Evolutionary conservation across 2,888 invertebrate genomes (phyloP), one percentile per base, ranked within the genome.

Genomic region (Ceratothoa steindachneri): DNA sequence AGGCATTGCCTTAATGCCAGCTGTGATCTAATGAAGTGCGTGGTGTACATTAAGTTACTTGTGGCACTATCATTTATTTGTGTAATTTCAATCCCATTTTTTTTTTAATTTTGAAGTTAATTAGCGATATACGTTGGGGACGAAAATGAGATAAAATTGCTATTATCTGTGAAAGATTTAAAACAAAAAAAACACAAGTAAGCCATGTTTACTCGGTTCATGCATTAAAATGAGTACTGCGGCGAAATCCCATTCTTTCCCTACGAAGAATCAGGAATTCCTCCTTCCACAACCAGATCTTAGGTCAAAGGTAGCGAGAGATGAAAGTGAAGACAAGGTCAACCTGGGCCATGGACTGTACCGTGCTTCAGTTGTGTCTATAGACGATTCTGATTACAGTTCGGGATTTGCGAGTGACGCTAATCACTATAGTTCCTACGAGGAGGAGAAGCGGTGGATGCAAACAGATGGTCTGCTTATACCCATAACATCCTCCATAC

Each of bases 301-400:
- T 60, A 60, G 60, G 22, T 60, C 60, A 60, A 60, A 60, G 22
- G 60, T 60, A 7, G 3, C 24, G 1, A 7, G 27, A 60, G 27
- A 60, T 24, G 60, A 60, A 60, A 60, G 60, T 60, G 60, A 2
- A 60, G 27, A 24, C 60, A 60, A 60, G 60, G 60, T 24, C 60
- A 60, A 60, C 27, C 24, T 24, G 2, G 22, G 22, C 27, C 60
- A 60, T 24, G 60, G 60, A 60, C 24, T 60, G 60, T 60, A 60
- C 24, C 1, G 60, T 22, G 60, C 60, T 12, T 60, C 60, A 22
- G n/a, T 60, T 24, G 27, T 60, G n/a, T 60, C 60, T 22, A 3
- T 60, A 12, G 60, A 60, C 27, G 60, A 60, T 60, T 60, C 60
- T 1, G 60, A 24, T 1, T 60, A 60, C 27, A 60, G 60, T 60